Base-by-base conservation (phyloP, 2,113 vertebrate genomes). In the Triplophysa rosa region DNA sequence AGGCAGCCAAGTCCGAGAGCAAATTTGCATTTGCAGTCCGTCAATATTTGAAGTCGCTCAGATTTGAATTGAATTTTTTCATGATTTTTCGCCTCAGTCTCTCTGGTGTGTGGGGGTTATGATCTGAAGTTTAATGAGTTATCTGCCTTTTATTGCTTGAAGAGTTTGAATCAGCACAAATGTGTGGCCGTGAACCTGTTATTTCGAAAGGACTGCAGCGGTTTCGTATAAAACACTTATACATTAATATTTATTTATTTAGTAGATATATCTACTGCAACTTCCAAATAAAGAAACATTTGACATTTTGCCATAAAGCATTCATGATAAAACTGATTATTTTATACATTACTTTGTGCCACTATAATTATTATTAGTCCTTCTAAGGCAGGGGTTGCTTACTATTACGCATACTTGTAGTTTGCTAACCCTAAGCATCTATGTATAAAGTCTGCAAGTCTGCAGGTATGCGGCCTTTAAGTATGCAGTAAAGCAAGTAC, bases 11-110 rank as follows among this genome's bases (percentile, higher is more conserved):
- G 26, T 64, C 65, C n/a, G 26, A 24, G 45, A 79, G 85, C 86
- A 87, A 89, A 92, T 91, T 92, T 91, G 88, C 89, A 91, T 92
- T 92, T 88, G 85, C 88, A 84, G 85, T 83, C 82, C 84, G 80
- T 92, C 86, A 77, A 76, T 84, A 80, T 91, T 89, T 92, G 87
- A 90, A 90, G 85, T 82, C 26, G 64, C 80, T 42, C 5, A 81
- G 87, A 88, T 88, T 88, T 91, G 83, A 84, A 90, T 88, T 90
- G 87, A 81, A 84, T 88, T 91, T 89, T 58, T 87, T 84, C 79
- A 67, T 47, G 61, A 33, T 70, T 21, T 78, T 59, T 75, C 72
- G 40, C 80, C 66, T 62, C 40, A 11, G 5, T 29, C 33, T 73
- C 65, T 79, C 47, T 14, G 8, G 12, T 40, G 9, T n/a, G 26